These are phyloP conservation scores for Leucozona laternaria DNA, from an alignment of 2,888 invertebrate species.

Conservation along the genomic window DNA sequence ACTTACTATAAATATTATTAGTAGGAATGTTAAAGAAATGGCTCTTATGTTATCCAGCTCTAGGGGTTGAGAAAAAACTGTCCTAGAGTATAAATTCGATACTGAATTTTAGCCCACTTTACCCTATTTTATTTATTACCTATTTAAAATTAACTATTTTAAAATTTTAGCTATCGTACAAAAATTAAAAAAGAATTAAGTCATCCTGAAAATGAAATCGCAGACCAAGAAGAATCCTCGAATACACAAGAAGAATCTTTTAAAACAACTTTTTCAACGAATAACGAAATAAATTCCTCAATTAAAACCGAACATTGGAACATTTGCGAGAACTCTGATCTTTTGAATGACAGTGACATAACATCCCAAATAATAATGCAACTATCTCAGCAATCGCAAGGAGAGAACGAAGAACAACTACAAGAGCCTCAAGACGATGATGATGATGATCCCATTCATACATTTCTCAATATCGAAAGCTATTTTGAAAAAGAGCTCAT, in stretches of 20 bases:
- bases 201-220: neutral
- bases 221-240: constrained; percentile 75
- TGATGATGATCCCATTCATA: constrained; percentile 82
- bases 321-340: constrained; percentile 27
- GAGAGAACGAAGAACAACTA: neutral
- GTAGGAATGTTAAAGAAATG: too few species aligned
- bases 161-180: constrained; percentile 45
- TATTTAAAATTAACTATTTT: neutral
- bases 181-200: constrained; percentile 6
- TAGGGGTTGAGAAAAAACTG: too few species aligned
- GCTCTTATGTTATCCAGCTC: too few species aligned
- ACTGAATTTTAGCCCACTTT: too few species aligned
- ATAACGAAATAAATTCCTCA: constrained; percentile 35
- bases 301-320: constrained; percentile 49
- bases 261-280: constrained; percentile 5
- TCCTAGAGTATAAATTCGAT: too few species aligned
- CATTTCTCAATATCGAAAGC: constrained; percentile 82
- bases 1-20: too few species aligned
- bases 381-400: neutral
- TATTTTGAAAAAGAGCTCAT: constrained; percentile 82
- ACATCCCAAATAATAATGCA: constrained; percentile 44
- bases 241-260: constrained; percentile 7
- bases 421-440: constrained; percentile 74
- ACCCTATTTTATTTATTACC: too few species aligned
- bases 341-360: constrained; percentile 16